Evolutionary conservation across 2,113 vertebrate genomes (phyloP).

Genomic region (Ageneiosus marmoratus): DNA sequence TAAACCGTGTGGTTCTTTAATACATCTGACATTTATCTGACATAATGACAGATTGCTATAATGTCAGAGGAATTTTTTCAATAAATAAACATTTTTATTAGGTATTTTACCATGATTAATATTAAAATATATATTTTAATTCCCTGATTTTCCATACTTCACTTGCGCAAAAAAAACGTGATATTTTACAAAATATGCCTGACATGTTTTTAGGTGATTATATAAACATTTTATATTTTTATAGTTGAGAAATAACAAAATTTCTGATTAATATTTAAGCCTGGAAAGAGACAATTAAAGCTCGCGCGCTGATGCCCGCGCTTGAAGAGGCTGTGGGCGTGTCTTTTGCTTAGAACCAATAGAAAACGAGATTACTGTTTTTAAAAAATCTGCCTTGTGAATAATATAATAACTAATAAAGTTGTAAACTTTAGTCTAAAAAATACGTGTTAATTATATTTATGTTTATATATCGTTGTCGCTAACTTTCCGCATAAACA

Average conservation of each 20-base stretch:
- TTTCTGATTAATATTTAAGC: not conserved
- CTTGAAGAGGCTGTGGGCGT: slow-evolving; percentile 20
- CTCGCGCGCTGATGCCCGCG: slow-evolving; percentile 16
- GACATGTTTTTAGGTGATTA: not conserved
- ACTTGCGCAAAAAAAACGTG: not conserved
- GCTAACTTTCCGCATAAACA: not conserved
- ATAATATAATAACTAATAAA: not conserved
- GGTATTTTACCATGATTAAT: not conserved
- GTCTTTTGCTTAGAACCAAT: slow-evolving; percentile 10
- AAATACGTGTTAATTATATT: not conserved
- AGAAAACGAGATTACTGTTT: not conserved
- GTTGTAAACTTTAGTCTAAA: not conserved
- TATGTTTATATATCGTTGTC: no score
- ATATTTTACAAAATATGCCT: not conserved
- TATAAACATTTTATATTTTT: not conserved
- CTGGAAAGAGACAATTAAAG: not conserved
- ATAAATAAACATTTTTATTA: not conserved
- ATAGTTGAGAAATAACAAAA: not conserved
- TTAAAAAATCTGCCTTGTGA: not conserved
- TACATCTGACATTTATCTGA: no score
- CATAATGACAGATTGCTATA: no score
- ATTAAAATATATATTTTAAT: not conserved
- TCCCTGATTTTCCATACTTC: not conserved
- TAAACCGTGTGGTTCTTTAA: no score
- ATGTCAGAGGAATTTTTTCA: not conserved